A percentile compares a stretch with the other conserved stretches of the same genome.
phyloP scores from a whole-genome alignment of 2,113 vertebrate genomes.

The Colossoma macropomum region DNA sequence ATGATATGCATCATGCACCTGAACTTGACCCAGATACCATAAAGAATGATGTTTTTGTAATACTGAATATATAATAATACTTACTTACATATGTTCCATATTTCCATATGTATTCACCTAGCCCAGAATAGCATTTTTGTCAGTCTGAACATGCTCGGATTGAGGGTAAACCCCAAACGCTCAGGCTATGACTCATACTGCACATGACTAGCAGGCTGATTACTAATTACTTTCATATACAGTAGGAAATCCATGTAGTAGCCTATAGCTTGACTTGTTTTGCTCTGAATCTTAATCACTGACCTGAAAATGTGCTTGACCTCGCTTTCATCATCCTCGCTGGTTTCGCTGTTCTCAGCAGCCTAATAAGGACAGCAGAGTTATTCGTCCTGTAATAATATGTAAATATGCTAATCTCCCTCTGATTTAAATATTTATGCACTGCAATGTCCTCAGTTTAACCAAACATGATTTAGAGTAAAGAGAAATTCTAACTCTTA shows the following conservation, averaged over 20 bases:
- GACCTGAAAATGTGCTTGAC: neutral
- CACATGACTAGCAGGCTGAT: neutral
- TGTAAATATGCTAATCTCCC: slow-evolving; percentile 28
- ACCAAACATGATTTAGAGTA: slow-evolving; percentile 35
- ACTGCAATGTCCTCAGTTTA: neutral
- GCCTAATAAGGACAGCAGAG: neutral
- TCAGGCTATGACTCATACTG: neutral
- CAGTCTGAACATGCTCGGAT: neutral
- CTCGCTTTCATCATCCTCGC: neutral
- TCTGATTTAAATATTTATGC: slow-evolving; percentile 38
- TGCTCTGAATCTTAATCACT: neutral
- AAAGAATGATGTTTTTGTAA: too few species aligned
- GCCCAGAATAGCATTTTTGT: neutral
- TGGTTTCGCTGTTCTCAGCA: slow-evolving; percentile 6
- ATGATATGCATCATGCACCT: too few species aligned
- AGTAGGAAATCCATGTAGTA: neutral
- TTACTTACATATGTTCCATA: neutral
- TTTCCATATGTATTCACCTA: neutral
- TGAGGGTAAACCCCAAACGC: neutral
- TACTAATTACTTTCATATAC: neutral
- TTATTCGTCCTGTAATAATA: slow-evolving; percentile 32
- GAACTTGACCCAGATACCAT: too few species aligned
- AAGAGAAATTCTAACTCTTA: slow-evolving; percentile 29
- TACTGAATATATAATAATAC: too few species aligned
- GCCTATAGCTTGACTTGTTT: neutral